A percentile compares a stretch with the other conserved stretches of the same genome.
phyloP scores from a whole-genome alignment of 2,797 vertebrate species.

The Lepilemur septentrionalis region DNA sequence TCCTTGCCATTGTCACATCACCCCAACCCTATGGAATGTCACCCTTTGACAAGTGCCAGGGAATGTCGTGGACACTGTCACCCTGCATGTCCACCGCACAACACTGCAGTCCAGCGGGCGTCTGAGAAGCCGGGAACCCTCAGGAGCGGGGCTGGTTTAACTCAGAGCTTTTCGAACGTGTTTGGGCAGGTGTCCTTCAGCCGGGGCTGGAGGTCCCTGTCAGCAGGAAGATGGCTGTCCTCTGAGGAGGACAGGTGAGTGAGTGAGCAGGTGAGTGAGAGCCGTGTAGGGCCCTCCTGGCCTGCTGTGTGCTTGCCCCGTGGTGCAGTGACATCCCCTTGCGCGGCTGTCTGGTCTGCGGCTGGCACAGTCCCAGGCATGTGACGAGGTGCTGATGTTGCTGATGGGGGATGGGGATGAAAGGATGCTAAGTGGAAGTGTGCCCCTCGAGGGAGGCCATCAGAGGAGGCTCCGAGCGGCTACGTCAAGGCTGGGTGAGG shows the following conservation, averaged over 20 bases:
- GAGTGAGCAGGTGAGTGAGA: not conserved
- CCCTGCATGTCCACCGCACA: fast-evolving
- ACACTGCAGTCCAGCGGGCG: fast-evolving
- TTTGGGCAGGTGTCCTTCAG: too few relatives aligned
- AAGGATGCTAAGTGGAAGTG: not conserved
- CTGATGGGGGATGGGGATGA: not conserved
- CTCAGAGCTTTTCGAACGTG: not conserved
- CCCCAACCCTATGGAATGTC: fast-evolving
- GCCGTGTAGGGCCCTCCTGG: not conserved
- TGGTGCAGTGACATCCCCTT: fast-evolving
- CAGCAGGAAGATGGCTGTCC: not conserved
- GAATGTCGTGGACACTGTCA: too few relatives aligned
- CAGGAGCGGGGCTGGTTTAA: not conserved
- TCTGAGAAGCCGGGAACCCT: not conserved
- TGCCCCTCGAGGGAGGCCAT: not conserved
- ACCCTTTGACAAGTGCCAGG: fast-evolving
- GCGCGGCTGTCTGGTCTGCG: not conserved
- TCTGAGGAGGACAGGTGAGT: too few relatives aligned
- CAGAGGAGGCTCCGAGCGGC: not conserved
- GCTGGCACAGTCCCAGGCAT: not conserved
- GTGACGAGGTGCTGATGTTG: not conserved
- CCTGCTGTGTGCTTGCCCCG: not conserved
- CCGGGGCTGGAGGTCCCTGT: not conserved
- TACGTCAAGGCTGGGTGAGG: not conserved
- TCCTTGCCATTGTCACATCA: not conserved